Percentiles rank a stretch among this genome's conserved stretches.
phyloP scores from a whole-genome alignment of 2,888 invertebrate genomes.

The Catocala nupta region DNA sequence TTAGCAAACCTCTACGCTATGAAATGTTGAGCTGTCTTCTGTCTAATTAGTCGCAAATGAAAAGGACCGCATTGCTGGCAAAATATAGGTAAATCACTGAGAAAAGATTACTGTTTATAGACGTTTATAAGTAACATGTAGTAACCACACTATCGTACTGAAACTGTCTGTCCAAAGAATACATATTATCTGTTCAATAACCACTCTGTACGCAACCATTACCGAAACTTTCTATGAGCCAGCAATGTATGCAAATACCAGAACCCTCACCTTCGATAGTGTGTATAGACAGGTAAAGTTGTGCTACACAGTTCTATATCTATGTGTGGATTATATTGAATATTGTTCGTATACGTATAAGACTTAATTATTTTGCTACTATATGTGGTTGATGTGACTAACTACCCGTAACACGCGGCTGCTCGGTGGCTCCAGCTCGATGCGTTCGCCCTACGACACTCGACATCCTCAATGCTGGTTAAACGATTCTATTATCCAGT shows the following conservation, averaged over 20 bases:
- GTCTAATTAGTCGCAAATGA: background rate
- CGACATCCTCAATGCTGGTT: too few species aligned
- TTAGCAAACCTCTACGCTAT: too few species aligned
- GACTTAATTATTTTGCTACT: conserved; percentile 43
- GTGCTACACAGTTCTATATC: conserved; percentile 23
- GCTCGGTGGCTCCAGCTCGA: background rate
- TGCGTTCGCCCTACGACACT: background rate
- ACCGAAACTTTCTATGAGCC: conserved; percentile 20
- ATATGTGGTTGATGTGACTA: conserved; percentile 43
- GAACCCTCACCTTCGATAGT: conserved; percentile 10
- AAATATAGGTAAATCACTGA: background rate
- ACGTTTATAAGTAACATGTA: too few species aligned
- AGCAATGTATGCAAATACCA: conserved; percentile 16
- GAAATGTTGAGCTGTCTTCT: background rate
- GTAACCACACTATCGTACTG: conserved; percentile 12
- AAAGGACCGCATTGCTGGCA: background rate
- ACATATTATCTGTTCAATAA: background rate
- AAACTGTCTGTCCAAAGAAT: background rate
- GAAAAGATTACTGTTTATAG: too few species aligned
- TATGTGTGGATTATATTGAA: conserved; percentile 16
- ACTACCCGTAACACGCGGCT: conserved; percentile 18
- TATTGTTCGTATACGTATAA: conserved; percentile 47
- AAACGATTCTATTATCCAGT: too few species aligned
- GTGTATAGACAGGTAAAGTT: background rate
- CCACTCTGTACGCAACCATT: conserved; percentile 21